These are phyloP conservation scores for Lagodon rhomboides DNA, from an alignment of 2,797 vertebrate genomes.

Conservation along the genomic window DNA sequence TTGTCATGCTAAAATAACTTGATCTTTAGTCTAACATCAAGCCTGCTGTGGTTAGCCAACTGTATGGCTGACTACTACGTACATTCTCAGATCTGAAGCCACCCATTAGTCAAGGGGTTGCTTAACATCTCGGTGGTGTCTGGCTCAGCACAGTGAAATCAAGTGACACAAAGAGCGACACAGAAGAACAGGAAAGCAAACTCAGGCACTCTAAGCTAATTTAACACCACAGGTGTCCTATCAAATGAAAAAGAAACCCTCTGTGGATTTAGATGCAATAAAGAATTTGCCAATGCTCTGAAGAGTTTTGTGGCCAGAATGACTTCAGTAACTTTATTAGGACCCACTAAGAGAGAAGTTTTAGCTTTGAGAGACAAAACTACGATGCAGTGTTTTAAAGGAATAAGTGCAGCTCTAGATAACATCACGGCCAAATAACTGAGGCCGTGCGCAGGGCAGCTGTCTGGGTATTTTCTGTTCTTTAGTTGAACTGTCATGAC, in stretches of 20 bases:
- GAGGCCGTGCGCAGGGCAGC: slow-evolving; percentile 6
- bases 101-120: not conserved
- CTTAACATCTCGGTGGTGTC: not conserved
- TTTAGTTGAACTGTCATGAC: slow-evolving; percentile 32
- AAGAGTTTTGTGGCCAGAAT: not conserved
- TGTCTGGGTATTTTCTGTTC: slow-evolving; percentile 26
- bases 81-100: not conserved
- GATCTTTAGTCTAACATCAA: not conserved
- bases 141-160: not conserved
- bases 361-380: slow-evolving; percentile 25
- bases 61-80: not conserved
- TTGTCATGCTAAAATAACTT: not conserved
- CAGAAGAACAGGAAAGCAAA: slow-evolving; percentile 1
- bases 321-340: slow-evolving; percentile 24
- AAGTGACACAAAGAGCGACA: not conserved
- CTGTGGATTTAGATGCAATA: slow-evolving; percentile 18
- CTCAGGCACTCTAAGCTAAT: not conserved
- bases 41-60: not conserved
- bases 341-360: slow-evolving; percentile 6
- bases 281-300: slow-evolving; percentile 5
- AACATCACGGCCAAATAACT: slow-evolving; percentile 21
- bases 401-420: slow-evolving; percentile 18
- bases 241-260: slow-evolving; percentile 10
- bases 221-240: slow-evolving; percentile 10
- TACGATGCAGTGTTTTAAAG: slow-evolving; percentile 17